Percentiles rank a stretch among this genome's conserved stretches.
Conservation (phyloP, 2,888 invertebrate genomes). For the Psylliodes chrysocephalus region DNA sequence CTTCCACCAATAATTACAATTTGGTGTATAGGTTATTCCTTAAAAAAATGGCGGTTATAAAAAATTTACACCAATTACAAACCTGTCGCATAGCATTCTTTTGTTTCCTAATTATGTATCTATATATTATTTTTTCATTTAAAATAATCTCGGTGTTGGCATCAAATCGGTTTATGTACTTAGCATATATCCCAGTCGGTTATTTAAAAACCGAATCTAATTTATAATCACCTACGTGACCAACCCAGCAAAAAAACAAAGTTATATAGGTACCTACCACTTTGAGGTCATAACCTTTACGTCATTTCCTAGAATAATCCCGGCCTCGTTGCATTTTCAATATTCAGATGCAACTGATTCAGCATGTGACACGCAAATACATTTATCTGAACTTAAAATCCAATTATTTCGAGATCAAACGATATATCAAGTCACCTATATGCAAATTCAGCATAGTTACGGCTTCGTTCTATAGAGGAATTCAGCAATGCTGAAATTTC, state of each 20-base stretch:
- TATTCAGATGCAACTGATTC: neutral
- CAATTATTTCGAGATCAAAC: neutral
- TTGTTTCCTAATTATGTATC: too few species aligned
- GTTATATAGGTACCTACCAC: neutral
- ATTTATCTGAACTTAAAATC: neutral
- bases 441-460: constrained; percentile 8
- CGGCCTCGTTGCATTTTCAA: constrained; percentile 1
- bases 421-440: constrained; percentile 13
- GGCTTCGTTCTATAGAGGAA: neutral
- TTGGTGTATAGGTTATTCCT: too few species aligned
- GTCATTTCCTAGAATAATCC: constrained; percentile 11
- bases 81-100: too few species aligned
- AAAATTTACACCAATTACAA: too few species aligned
- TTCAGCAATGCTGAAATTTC: constrained; percentile 1
- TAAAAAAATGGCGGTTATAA: too few species aligned
- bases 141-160: neutral
- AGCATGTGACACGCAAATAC: neutral
- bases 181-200: neutral
- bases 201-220: neutral
- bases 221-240: neutral
- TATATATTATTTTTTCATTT: too few species aligned
- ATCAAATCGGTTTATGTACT: neutral
- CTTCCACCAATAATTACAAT: too few species aligned
- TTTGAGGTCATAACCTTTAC: constrained; percentile 7
- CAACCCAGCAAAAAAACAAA: constrained; percentile 6